Conservation (phyloP, 1,140 invertebrate genomes). For the Calliphora vicina region DNA sequence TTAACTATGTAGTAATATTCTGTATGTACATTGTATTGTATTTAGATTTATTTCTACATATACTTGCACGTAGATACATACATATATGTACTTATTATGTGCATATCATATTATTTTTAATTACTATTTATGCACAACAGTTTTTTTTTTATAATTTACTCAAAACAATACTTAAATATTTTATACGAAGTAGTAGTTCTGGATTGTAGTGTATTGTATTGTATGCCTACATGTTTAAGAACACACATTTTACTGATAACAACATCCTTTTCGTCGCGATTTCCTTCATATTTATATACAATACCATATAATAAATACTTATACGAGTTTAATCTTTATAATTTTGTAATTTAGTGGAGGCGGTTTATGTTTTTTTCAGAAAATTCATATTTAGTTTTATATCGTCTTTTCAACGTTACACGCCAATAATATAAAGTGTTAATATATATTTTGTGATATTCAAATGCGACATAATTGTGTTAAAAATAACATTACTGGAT, state of each 20-base stretch:
- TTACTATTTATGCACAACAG: neutral
- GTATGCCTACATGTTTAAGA: neutral
- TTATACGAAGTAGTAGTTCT: neutral
- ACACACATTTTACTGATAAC: constrained; percentile 23
- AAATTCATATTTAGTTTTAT: constrained; percentile 31
- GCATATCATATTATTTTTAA: neutral
- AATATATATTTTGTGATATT: neutral
- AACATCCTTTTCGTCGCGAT: constrained; percentile 38
- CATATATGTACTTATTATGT: constrained; percentile 9
- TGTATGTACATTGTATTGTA: too few species aligned
- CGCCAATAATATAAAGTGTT: neutral
- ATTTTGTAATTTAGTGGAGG: constrained; percentile 4
- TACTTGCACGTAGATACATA: too few species aligned
- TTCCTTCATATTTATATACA: constrained; percentile 24
- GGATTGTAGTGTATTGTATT: neutral
- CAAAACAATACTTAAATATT: neutral
- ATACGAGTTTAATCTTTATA: neutral
- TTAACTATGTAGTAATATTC: too few species aligned
- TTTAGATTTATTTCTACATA: too few species aligned
- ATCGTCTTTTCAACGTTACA: constrained; percentile 18
- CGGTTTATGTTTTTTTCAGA: neutral
- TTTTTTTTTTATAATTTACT: neutral
- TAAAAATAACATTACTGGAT: neutral
- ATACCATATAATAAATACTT: constrained; percentile 1
- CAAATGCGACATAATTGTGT: neutral